Conservation (phyloP, 2,113 vertebrate species). For the Dromaius novaehollandiae region DNA sequence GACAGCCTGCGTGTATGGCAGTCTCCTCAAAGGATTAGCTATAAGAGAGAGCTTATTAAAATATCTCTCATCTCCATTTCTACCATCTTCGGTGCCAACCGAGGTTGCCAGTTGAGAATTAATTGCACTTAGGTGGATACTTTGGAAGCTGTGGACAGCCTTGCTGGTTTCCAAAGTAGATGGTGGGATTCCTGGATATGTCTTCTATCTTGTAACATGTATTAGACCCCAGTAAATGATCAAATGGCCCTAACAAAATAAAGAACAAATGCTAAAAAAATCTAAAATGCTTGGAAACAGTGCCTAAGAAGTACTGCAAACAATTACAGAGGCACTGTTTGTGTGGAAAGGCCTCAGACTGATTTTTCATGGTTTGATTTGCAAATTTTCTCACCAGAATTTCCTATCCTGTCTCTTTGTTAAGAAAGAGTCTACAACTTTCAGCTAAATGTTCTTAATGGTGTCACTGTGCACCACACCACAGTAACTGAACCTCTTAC, state of each 20-base stretch:
- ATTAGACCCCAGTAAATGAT: background rate
- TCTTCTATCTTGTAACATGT: background rate
- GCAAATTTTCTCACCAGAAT: background rate
- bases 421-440: background rate
- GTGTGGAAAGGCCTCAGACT: background rate
- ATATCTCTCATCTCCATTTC: background rate
- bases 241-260: background rate
- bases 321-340: background rate
- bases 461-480: background rate
- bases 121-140: background rate
- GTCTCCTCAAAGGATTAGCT: background rate
- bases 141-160: background rate
- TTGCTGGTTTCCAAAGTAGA: background rate
- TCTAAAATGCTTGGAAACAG: background rate
- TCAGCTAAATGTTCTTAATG: background rate
- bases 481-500: background rate
- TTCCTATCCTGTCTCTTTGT: background rate
- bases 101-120: background rate
- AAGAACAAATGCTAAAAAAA: background rate
- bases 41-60: background rate
- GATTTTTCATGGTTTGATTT: background rate
- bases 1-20: background rate
- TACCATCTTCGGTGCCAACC: background rate
- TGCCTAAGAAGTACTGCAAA: background rate
- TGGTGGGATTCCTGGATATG: background rate